A percentile compares a stretch with the other conserved stretches of the same genome.
phyloP scores from a whole-genome alignment of 30 jellyfish, hydroid and myxozoan species.

The Mastigias papua region DNA sequence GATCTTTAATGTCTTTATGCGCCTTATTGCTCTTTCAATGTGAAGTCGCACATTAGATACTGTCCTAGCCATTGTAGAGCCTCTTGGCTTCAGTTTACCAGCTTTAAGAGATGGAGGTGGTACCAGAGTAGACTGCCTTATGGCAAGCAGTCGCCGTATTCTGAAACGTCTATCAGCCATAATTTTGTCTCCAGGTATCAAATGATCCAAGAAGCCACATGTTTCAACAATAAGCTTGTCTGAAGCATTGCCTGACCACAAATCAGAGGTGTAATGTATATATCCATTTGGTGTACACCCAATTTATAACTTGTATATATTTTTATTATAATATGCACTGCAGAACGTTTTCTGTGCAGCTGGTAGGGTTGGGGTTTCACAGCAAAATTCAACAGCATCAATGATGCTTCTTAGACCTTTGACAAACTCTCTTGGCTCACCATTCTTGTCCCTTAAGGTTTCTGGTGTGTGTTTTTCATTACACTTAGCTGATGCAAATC shows the following conservation, averaged over 20 bases:
- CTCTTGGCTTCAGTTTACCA: constrained; percentile 46
- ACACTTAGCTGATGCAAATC: not conserved
- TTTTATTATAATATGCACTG: not conserved
- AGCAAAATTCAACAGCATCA: not conserved
- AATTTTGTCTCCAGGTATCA: constrained; percentile 47
- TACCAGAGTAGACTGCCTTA: constrained; percentile 3
- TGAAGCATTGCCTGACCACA: constrained; percentile 41
- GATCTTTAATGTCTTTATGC: constrained; percentile 4
- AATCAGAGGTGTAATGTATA: constrained; percentile 24
- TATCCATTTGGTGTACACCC: constrained; percentile 46
- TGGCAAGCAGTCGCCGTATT: constrained; percentile 35
- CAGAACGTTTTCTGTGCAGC: not conserved
- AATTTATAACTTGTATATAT: not conserved
- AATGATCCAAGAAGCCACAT: constrained; percentile 35
- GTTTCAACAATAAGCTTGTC: constrained; percentile 22
- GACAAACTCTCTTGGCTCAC: not conserved
- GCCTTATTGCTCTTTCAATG: constrained; percentile 55
- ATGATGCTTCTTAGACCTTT: not conserved
- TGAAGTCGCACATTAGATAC: constrained; percentile 43
- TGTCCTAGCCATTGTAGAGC: constrained; percentile 45
- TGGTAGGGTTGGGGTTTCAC: not conserved
- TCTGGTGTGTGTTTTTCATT: not conserved
- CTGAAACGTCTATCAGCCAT: constrained; percentile 57
- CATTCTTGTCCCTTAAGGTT: not conserved
- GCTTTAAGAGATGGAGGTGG: constrained; percentile 38